Conservation (phyloP, 1,140 invertebrate genomes). For the Macrotrachela quadricornifera region DNA sequence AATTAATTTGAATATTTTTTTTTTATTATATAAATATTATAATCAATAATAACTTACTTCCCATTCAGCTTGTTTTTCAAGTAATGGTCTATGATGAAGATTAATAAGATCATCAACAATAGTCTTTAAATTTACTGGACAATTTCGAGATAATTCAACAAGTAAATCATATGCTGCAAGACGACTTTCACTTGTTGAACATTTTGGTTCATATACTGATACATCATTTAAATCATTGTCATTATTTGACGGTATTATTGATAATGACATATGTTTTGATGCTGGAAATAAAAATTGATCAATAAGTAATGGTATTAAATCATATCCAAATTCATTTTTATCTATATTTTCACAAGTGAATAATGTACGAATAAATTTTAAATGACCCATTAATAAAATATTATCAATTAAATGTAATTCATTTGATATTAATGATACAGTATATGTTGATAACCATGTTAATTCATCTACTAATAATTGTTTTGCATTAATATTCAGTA, state of each 20-base stretch:
- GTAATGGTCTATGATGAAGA: conserved; percentile 33
- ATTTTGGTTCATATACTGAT: conserved; percentile 15
- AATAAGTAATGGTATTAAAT: conserved; percentile 15
- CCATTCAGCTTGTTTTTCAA: conserved; percentile 33
- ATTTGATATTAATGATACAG: conserved; percentile 20
- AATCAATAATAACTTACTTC: conserved; percentile 15
- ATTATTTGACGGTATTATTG: not conserved
- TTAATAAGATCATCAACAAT: conserved; percentile 27
- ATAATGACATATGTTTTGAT: conserved; percentile 2
- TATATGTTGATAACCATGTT: conserved; percentile 34
- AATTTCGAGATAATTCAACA: conserved; percentile 28
- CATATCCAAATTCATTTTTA: conserved; percentile 24
- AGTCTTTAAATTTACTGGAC: conserved; percentile 21
- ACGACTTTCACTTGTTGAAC: conserved; percentile 27
- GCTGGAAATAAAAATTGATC: conserved; percentile 35
- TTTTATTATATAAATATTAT: too few species aligned
- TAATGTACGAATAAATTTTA: conserved; percentile 30
- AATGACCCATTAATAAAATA: conserved; percentile 32
- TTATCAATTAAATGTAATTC: conserved; percentile 26
- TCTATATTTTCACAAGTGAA: conserved; percentile 32
- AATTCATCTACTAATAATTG: conserved; percentile 35
- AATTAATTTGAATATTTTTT: too few species aligned
- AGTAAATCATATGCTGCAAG: conserved; percentile 33
- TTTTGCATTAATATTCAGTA: conserved; percentile 22
- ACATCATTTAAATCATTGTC: not conserved